Base-by-base conservation (phyloP, 2,888 invertebrate genomes). In the Ornithoptera alexandrae region DNA sequence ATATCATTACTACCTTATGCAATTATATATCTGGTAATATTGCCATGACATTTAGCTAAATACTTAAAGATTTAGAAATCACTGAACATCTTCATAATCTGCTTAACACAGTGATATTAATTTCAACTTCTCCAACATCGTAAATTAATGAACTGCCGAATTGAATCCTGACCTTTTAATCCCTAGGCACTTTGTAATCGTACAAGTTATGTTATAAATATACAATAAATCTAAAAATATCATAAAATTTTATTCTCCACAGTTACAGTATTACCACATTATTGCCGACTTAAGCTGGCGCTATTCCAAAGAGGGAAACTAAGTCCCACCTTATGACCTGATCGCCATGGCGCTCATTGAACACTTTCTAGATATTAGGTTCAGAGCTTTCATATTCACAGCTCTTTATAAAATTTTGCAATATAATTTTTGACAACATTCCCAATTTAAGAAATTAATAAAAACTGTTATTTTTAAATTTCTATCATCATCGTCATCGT, bases 231-330 rank as follows among this genome's bases (percentile, higher is more conserved):
- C 22, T 22, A 22, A 22, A 57, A 57, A 20, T 2, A n/a, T 22
- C 57, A 20, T 22, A 22, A 58, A 58, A 57, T 22, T 20, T 57
- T 18, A 57, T 20, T 1, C 22, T 22, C 10, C n/a, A 18, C 57
- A 57, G 20, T 57, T 57, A 57, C 2, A 20, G 18, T 0, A 8
- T 6, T 12, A 42, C 6, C 20, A 60, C n/a, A 7, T 30, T 60
- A 36, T 60, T 50, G 66, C 24, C 63, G 18, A 61, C 36, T 67
- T 17, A 24, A 30, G 12, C 20, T 60, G 50, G 60, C 10, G 15
- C 46, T 46, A 12, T 15, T 46, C 46, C 46, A 46, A 46, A 46
- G 15, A 12, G 46, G 46, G 15, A n/a, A 53, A 53, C n/a, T 18
- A n/a, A 53, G 53, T 53, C 15, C 6, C 53, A n/a, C 53, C 53